phyloP scores from a whole-genome alignment of 2,113 vertebrate species.

The Neomonachus schauinslandi region DNA sequence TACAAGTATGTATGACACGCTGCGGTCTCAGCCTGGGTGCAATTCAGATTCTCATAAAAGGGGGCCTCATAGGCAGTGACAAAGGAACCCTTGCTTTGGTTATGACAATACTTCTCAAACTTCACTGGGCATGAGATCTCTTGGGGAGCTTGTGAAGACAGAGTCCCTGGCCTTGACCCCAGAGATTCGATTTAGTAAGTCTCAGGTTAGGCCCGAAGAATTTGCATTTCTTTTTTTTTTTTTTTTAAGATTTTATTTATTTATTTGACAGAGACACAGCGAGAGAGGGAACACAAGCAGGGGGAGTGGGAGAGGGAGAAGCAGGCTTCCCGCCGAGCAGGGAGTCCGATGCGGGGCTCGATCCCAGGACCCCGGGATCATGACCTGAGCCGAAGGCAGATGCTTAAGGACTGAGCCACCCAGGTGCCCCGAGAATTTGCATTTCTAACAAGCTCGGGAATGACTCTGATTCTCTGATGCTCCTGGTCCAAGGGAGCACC shows the following conservation, averaged over 20 bases:
- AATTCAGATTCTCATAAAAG: not conserved
- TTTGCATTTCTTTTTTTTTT: not conserved
- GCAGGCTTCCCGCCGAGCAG: too few relatives aligned
- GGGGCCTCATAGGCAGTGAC: not conserved
- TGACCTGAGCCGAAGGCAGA: too few relatives aligned
- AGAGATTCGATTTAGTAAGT: not conserved
- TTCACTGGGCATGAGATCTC: not conserved
- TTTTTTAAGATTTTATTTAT: not conserved
- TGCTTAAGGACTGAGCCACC: too few relatives aligned
- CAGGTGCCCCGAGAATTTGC: not conserved
- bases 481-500: not conserved
- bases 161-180: not conserved
- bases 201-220: not conserved
- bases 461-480: accelerated
- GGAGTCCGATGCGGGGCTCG: too few relatives aligned
- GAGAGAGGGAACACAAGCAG: too few relatives aligned
- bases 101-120: not conserved
- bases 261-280: not conserved
- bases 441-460: not conserved
- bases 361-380: too few relatives aligned
- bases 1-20: accelerated
- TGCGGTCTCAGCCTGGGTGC: not conserved
- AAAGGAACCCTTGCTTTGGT: not conserved
- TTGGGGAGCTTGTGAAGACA: not conserved
- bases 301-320: too few relatives aligned